A percentile compares a stretch with the other conserved stretches of the same genome.
These are phyloP conservation scores for Salticus scenicus DNA, from an alignment of 2,888 invertebrate species.

Conservation along the genomic window DNA sequence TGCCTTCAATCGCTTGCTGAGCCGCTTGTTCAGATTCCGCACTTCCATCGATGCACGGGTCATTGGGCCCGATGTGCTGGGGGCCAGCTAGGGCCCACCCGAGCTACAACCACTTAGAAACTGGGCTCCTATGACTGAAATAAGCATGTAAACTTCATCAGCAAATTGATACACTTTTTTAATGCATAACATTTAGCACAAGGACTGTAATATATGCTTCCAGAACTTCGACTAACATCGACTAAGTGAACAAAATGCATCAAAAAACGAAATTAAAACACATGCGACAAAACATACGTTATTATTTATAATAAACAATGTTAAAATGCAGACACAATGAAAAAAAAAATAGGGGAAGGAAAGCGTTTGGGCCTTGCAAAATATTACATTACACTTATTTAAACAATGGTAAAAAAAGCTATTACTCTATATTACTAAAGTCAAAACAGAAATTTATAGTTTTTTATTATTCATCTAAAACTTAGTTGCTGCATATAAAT, in stretches of 20 bases:
- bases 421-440: too few species aligned
- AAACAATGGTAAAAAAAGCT: too few species aligned
- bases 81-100: constrained; percentile 59
- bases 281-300: too few species aligned
- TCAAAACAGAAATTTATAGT: too few species aligned
- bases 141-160: background rate
- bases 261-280: too few species aligned
- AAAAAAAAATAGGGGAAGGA: too few species aligned
- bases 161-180: background rate
- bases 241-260: background rate
- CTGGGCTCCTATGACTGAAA: constrained; percentile 64
- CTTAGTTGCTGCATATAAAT: too few species aligned
- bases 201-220: constrained; percentile 7
- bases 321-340: too few species aligned
- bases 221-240: constrained; percentile 29
- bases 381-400: too few species aligned
- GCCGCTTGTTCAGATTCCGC: constrained; percentile 66
- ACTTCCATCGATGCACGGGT: constrained; percentile 70
- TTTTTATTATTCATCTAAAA: too few species aligned
- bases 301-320: too few species aligned
- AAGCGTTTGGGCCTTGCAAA: too few species aligned
- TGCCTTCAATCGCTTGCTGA: constrained; percentile 69
- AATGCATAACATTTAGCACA: background rate
- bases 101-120: constrained; percentile 49
- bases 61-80: constrained; percentile 57